Evolutionary conservation across 2,113 vertebrate species (phyloP), one percentile per base, ranked within the genome.

Genomic region (Eleginops maclovinus): DNA sequence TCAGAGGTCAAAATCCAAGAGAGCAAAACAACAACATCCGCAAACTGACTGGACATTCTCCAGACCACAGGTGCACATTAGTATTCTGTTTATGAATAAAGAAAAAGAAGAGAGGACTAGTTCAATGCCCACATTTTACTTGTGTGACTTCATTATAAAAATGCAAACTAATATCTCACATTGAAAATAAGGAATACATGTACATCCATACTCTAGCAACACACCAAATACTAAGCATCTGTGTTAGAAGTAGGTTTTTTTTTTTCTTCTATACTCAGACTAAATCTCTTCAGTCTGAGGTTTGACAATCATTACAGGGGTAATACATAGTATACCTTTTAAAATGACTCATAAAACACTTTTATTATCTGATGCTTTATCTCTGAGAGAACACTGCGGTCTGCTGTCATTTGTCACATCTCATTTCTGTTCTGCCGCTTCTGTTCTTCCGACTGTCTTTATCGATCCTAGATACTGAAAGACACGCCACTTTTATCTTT

Each of bases 361-460:
- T 24, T 54, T 12, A 66, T 54, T 63, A 26, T 51, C 19, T 43
- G n/a, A 66, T 64, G 71, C 62, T 85, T 58, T 66, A 62, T 54
- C 54, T 55, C 24, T 14, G 13, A 59, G 31, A 63, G 49, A 79
- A 61, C 3, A 43, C 44, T 65, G 60, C 36, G 54, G 54, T 49
- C 71, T 72, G 53, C 46, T 70, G 72, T 68, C 26, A 46, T 79
- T 66, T 72, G 28, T 79, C 61, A 54, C 41, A 49, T 71, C n/a
- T 69, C 68, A 60, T 83, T 56, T 71, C 56, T 76, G 47, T 70
- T 79, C 36, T 49, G 31, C 56, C 0, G 9, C 67, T 21, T 21
- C 43, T 26, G 10, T 68, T 3, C 3, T n/a, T 65, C 75, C 75
- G 80, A 59, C 70, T 54, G 47, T 72, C 46, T 47, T 43, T 67